These are phyloP conservation scores for Myxocyprinus asiaticus DNA, from an alignment of 2,113 vertebrate genomes.

Conservation along the genomic window DNA sequence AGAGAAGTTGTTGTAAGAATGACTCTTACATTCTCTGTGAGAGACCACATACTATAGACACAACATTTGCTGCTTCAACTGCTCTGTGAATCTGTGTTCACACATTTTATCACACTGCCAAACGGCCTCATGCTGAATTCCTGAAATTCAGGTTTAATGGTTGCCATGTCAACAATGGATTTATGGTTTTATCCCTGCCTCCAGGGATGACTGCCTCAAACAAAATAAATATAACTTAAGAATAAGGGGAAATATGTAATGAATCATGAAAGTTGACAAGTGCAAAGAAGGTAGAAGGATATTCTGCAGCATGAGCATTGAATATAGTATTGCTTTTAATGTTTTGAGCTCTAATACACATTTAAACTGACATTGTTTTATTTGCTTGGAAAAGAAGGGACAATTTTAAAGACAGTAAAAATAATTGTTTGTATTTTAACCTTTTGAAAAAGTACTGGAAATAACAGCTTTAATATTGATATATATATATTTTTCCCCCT, in stretches of 20 bases:
- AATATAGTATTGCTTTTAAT: constrained; percentile 38
- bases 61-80: constrained; percentile 61
- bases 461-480: background rate
- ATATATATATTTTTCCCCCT: background rate
- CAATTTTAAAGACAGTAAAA: background rate
- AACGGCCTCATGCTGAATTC: constrained; percentile 56
- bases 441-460: constrained; percentile 1
- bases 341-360: constrained; percentile 25
- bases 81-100: constrained; percentile 58
- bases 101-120: constrained; percentile 52
- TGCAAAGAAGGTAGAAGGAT: constrained; percentile 43
- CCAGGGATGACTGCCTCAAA: constrained; percentile 53
- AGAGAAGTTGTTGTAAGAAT: constrained; percentile 37
- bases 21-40: constrained; percentile 46
- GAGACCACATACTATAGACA: constrained; percentile 51
- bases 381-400: constrained; percentile 4
- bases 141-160: constrained; percentile 66
- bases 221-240: constrained; percentile 58
- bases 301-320: constrained; percentile 32
- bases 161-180: constrained; percentile 72
- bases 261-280: constrained; percentile 48
- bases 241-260: constrained; percentile 56
- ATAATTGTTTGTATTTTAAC: background rate
- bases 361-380: constrained; percentile 28
- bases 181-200: constrained; percentile 59